Percentiles rank a stretch among this genome's conserved stretches.
Evolutionary conservation across 2,797 vertebrate species (phyloP).

Genomic region (Sebastolobus altivelis): DNA sequence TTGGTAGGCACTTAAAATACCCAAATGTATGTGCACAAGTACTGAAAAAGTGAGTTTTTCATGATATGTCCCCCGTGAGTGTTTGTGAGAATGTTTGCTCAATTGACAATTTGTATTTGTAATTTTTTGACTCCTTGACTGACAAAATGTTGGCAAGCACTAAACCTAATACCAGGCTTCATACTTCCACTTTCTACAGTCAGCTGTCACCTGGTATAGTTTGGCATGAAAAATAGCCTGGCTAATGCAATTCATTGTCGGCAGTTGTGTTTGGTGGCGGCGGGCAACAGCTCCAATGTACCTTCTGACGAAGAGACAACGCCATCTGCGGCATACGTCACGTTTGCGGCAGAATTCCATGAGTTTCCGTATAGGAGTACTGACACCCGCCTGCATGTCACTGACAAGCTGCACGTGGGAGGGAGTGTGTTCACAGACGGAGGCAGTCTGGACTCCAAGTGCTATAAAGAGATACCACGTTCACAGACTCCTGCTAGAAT

Average conservation of each 20-base stretch:
- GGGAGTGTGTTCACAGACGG: constrained; percentile 45
- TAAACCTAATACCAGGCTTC: not conserved
- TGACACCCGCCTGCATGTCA: constrained; percentile 43
- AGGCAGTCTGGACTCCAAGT: constrained; percentile 23
- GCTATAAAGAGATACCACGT: constrained; percentile 41
- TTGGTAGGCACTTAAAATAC: no score
- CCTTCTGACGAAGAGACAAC: constrained; percentile 29
- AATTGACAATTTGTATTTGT: constrained; percentile 10
- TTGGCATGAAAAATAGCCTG: constrained; percentile 25
- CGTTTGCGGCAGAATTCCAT: constrained; percentile 27
- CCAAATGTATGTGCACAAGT: no score
- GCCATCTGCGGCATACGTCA: constrained; percentile 59
- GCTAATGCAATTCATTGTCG: not conserved
- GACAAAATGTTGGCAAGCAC: not conserved
- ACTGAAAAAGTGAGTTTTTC: no score
- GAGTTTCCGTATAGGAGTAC: constrained; percentile 23
- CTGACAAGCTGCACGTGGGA: constrained; percentile 52
- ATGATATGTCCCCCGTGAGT: no score
- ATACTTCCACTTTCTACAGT: not conserved
- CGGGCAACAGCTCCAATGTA: constrained; percentile 7
- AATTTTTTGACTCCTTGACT: not conserved
- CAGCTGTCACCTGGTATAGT: constrained; percentile 14
- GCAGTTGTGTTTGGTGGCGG: not conserved
- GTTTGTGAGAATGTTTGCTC: not conserved
- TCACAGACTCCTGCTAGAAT: constrained; percentile 12